Percentiles rank a stretch among this genome's conserved stretches.
phyloP scores from a whole-genome alignment of 2,113 vertebrate species.

The Ciconia stormi region DNA sequence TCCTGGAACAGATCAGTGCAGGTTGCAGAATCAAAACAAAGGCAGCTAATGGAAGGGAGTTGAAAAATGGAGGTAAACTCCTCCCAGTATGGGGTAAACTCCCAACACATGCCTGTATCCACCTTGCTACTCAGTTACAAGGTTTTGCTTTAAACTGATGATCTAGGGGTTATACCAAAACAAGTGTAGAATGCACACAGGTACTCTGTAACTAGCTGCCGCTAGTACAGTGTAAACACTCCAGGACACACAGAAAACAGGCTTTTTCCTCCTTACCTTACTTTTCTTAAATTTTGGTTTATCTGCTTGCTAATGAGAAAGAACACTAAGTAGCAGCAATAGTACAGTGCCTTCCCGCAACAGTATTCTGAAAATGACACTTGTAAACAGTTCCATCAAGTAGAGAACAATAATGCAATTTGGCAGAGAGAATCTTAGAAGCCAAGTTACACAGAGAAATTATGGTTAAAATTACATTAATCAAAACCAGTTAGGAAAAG shows the following conservation, averaged over 20 bases:
- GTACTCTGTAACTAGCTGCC: background rate
- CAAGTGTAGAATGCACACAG: accelerated
- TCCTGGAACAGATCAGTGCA: background rate
- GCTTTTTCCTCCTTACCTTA: background rate
- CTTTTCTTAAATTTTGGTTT: background rate
- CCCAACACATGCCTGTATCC: background rate
- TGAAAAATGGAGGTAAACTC: background rate
- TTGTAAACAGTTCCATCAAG: conserved; percentile 57
- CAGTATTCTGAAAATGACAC: conserved; percentile 1
- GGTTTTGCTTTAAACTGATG: background rate
- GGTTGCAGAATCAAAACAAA: background rate
- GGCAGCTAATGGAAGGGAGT: accelerated
- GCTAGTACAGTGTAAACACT: background rate
- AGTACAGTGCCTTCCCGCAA: background rate
- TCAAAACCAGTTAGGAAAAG: conserved; percentile 65
- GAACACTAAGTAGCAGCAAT: background rate
- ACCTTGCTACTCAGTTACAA: background rate
- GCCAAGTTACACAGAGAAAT: conserved; percentile 41
- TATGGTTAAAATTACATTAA: conserved; percentile 58
- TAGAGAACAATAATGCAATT: background rate
- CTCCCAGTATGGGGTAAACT: background rate
- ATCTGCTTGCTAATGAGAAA: background rate
- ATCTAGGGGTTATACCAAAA: background rate
- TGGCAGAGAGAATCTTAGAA: conserved; percentile 38
- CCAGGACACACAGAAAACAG: background rate